These are phyloP conservation scores for Chlorops oryzae DNA, from an alignment of 1,140 invertebrate genomes.

Conservation along the genomic window DNA sequence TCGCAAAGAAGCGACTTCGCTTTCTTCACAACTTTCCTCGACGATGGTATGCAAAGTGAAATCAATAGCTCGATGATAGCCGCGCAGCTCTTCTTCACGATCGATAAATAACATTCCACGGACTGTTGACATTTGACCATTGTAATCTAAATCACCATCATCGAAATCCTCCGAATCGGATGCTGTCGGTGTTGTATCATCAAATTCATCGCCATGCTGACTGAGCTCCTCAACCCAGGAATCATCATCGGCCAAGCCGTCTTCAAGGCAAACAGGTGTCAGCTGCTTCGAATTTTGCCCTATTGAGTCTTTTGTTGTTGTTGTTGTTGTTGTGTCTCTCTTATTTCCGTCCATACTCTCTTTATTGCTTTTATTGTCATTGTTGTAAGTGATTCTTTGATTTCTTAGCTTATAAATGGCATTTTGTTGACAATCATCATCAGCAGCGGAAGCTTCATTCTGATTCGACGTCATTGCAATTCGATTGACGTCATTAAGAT, in stretches of 20 bases:
- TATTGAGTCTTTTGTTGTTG: no score
- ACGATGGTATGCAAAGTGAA: constrained; percentile 89
- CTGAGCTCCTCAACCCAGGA: constrained; percentile 81
- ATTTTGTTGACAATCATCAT: no score
- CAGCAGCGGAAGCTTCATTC: no score
- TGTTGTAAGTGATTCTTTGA: no score
- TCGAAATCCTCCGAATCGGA: constrained; percentile 51
- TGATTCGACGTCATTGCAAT: no score
- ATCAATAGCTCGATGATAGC: constrained; percentile 75
- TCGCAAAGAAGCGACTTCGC: constrained; percentile 60
- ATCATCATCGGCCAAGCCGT: constrained; percentile 77
- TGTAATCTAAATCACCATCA: constrained; percentile 23
- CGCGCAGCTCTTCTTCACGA: constrained; percentile 72
- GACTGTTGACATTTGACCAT: constrained; percentile 17
- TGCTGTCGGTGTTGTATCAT: constrained; percentile 52
- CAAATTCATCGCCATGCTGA: constrained; percentile 66
- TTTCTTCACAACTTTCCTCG: constrained; percentile 90
- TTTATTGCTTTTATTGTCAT: no score
- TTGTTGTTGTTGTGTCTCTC: no score
- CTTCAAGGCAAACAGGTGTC: constrained; percentile 69
- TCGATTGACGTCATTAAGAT: background rate
- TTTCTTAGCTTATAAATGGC: no score
- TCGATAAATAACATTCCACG: constrained; percentile 53
- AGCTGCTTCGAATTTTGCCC: no score
- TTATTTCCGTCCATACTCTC: no score